Base-by-base conservation (phyloP, 2,888 invertebrate species). In the Dione juno region DNA sequence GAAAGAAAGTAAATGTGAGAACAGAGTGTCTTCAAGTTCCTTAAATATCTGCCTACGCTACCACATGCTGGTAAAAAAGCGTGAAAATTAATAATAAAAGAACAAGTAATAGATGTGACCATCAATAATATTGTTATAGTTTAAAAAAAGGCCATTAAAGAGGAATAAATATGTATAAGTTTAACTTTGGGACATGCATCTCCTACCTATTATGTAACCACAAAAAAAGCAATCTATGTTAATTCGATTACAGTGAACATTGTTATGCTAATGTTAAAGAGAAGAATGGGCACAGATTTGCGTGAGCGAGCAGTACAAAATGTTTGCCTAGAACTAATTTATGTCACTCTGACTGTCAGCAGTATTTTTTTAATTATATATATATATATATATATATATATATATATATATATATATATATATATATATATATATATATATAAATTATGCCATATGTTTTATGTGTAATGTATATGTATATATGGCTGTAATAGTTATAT, bases 161-260 rank as follows among this genome's bases (percentile, higher is more conserved):
- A 48, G 14, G 13, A 21, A 6, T 28, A 10, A 35, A n/a, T 3
- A 48, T 41, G 41, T 41, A 6, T 1, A 8, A 19, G 28, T 50
- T 50, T 58, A 50, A 64, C 57, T 48, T 45, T 13, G 16, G 66
- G 19, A 19, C 57, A 40, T 40, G 5, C n/a, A 40, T n/a, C 48
- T 67, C 65, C 65, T 67, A 52, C 71, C 59, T 59, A 71, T 76
- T 75, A 75, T 71, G 69, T 66, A 75, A 86, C 84, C 89, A 87
- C 85, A 89, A 80, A 84, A 50, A 86, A 82, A 80, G 77, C 81
- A 81, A 86, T 85, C 84, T 88, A 88, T 88, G 89, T 86, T 85
- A 88, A 88, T 86, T 82, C 80, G 74, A 80, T 82, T 80, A 83
- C 84, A 85, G 82, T 83, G 78, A 79, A 79, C 79, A 87, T 88